Percentiles rank a stretch among this genome's conserved stretches.
Evolutionary conservation across 1,140 invertebrate species (phyloP).

Genomic region (Probaryconus sp.): DNA sequence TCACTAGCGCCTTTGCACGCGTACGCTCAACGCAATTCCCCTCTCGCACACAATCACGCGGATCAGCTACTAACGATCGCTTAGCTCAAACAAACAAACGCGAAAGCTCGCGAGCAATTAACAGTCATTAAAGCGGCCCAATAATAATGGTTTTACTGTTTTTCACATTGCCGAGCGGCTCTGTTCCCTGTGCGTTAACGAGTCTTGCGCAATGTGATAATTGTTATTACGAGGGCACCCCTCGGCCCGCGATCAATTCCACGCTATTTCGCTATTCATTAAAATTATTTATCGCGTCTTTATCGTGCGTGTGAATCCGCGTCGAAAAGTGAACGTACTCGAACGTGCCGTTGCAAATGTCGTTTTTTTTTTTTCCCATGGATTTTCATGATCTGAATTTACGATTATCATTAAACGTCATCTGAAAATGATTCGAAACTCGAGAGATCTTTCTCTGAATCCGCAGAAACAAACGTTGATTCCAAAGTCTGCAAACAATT

Average conservation of each 20-base stretch:
- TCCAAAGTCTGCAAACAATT: too few species aligned
- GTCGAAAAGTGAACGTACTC: slow-evolving; percentile 24
- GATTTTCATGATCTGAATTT: too few species aligned
- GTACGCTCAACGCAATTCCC: slow-evolving; percentile 17
- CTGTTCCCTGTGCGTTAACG: slow-evolving; percentile 37
- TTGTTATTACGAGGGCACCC: slow-evolving; percentile 48
- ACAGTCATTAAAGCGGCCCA: slow-evolving; percentile 51
- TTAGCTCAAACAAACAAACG: slow-evolving; percentile 45
- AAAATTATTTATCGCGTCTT: slow-evolving; percentile 53
- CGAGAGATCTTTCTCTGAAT: too few species aligned
- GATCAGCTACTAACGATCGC: slow-evolving; percentile 50
- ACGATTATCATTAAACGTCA: too few species aligned
- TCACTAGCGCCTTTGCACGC: slow-evolving; percentile 25
- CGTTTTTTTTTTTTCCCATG: too few species aligned
- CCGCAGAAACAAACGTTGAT: too few species aligned
- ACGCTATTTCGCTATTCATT: slow-evolving; percentile 46
- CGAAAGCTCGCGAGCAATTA: slow-evolving; percentile 56
- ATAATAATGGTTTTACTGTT: slow-evolving; percentile 53
- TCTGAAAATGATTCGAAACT: too few species aligned
- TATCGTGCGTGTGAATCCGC: slow-evolving; percentile 34
- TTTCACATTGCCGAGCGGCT: slow-evolving; percentile 30
- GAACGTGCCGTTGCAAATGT: too few species aligned
- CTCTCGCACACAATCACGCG: slow-evolving; percentile 15
- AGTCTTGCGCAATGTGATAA: slow-evolving; percentile 39
- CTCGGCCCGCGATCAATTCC: slow-evolving; percentile 28